phyloP scores from a whole-genome alignment of 2,888 invertebrate genomes.

The Tachystola acroxantha region DNA sequence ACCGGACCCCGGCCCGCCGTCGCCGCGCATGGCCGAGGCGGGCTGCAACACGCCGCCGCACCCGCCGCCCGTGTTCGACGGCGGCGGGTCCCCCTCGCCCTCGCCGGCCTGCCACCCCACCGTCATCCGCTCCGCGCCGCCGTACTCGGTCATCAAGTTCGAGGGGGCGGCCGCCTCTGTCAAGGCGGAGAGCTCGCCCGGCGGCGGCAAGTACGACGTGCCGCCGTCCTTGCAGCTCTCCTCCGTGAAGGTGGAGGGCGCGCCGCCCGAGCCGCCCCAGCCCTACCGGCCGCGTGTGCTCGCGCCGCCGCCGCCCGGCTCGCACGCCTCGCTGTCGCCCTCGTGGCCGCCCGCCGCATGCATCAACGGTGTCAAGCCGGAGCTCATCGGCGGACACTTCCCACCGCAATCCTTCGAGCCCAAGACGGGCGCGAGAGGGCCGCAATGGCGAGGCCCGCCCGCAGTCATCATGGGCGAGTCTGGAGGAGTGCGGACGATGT shows the following conservation, averaged over 20 bases:
- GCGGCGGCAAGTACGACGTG: slow-evolving; percentile 46
- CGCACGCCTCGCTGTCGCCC: slow-evolving; percentile 51
- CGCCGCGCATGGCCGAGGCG: slow-evolving; percentile 87
- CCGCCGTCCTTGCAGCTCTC: slow-evolving; percentile 49
- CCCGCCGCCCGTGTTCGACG: slow-evolving; percentile 74
- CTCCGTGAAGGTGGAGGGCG: slow-evolving; percentile 68
- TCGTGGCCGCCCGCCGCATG: slow-evolving; percentile 80
- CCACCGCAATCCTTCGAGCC: slow-evolving; percentile 66
- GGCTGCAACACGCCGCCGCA: slow-evolving; percentile 80
- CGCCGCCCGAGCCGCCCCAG: slow-evolving; percentile 46
- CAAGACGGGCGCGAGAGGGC: slow-evolving; percentile 54
- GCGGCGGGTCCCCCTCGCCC: slow-evolving; percentile 64
- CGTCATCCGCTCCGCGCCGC: slow-evolving; percentile 77
- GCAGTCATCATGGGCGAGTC: slow-evolving; percentile 96
- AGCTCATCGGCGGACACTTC: slow-evolving; percentile 83
- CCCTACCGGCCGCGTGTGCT: slow-evolving; percentile 56
- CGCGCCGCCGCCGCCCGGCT: slow-evolving; percentile 65
- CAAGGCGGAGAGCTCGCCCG: slow-evolving; percentile 48
- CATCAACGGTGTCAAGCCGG: slow-evolving; percentile 89
- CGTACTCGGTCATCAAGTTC: slow-evolving; percentile 79
- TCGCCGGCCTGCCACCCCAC: slow-evolving; percentile 69
- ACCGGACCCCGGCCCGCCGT: slow-evolving; percentile 91
- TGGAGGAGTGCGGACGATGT: slow-evolving; percentile 88
- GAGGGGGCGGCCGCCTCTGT: slow-evolving; percentile 64
- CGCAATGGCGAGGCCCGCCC: slow-evolving; percentile 83